Evolutionary conservation across 2,113 vertebrate genomes (phyloP).

Genomic region (Epinephelus fuscoguttatus): DNA sequence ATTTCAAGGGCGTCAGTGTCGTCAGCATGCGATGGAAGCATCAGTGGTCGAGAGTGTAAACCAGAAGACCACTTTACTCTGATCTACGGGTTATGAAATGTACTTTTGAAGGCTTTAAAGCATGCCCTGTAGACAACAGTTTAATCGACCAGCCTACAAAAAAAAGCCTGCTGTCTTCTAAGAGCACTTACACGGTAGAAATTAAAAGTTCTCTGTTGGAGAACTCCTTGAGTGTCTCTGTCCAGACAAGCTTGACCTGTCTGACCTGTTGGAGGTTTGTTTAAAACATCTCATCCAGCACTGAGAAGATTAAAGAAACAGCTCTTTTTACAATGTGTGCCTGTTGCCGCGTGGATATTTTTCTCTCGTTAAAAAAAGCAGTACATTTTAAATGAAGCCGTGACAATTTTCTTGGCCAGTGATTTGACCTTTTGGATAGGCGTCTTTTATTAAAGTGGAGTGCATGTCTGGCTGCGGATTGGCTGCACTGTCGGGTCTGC

Average conservation of each 20-base stretch:
- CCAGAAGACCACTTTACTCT: conserved; percentile 35
- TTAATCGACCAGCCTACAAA: conserved; percentile 18
- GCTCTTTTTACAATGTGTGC: not conserved
- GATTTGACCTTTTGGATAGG: conserved; percentile 57
- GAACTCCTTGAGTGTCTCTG: conserved; percentile 19
- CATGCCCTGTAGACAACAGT: conserved; percentile 21
- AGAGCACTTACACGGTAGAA: conserved; percentile 40
- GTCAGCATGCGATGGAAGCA: not conserved
- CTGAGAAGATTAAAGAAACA: conserved; percentile 23
- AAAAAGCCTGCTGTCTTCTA: conserved; percentile 9
- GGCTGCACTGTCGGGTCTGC: conserved; percentile 30
- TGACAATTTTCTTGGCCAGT: conserved; percentile 28
- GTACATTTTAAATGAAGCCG: conserved; percentile 27
- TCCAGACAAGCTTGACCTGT: conserved; percentile 41
- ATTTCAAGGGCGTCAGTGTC: conserved; percentile 20
- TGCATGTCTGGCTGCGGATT: conserved; percentile 50
- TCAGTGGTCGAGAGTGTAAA: conserved; percentile 26
- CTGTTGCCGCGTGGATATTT: conserved; percentile 23
- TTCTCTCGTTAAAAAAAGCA: conserved; percentile 24
- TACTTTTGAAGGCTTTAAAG: conserved; percentile 46
- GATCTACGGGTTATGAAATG: conserved; percentile 34
- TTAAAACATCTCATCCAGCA: conserved; percentile 19
- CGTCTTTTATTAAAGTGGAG: conserved; percentile 39
- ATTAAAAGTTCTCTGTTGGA: conserved; percentile 37
- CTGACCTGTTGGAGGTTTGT: conserved; percentile 28